Evolutionary conservation across 2,797 vertebrate species (phyloP), one percentile per base, ranked within the genome.

Genomic region (Myotis vivesi): DNA sequence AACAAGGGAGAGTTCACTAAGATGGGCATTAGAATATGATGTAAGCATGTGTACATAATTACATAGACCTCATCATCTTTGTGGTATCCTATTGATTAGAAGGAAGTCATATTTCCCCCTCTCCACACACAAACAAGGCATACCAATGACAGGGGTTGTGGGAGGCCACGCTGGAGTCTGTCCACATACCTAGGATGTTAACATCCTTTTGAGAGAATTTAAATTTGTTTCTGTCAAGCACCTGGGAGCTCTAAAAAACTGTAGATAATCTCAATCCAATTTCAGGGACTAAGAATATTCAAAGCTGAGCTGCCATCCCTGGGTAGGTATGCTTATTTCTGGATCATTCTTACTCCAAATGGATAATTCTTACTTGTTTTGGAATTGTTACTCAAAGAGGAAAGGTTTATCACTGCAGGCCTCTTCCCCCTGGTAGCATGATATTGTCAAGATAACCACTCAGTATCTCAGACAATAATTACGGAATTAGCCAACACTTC

Each of bases 151-250:
- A 83, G 16, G 62, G 49, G 72, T 59, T 25, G 49, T 8, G 53
- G 15, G 30, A 1, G 20, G 9, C 44, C 30, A 94, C 12, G 3
- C 59, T 51, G 86, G 44, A 81, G 46, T 46, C 66, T 88, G 15
- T 41, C 33, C 9, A 16, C 13, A 68, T 22, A 73, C 6, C 49
- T 38, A 81, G 49, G 57, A 73, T 51, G 41, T 88, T 81, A 57
- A 64, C 25, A 86, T 66, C 44, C 76, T 95, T 20, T 4, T 75
- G 55, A 82, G 59, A 86, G 33, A 92, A 89, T 46, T 83, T 71
- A 85, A 46, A 91, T 89, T 75, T 91, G 22, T 38, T 96, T 93
- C 46, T 86, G 44, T 8, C 23, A 86, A 87, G n/a, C 17, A 77
- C 46, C 33, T 89, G 16, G 53, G 51, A 84, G 30, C 20, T 80